Evolutionary conservation across 2,888 invertebrate genomes (phyloP).

Genomic region (Zygogramma bicolorata): DNA sequence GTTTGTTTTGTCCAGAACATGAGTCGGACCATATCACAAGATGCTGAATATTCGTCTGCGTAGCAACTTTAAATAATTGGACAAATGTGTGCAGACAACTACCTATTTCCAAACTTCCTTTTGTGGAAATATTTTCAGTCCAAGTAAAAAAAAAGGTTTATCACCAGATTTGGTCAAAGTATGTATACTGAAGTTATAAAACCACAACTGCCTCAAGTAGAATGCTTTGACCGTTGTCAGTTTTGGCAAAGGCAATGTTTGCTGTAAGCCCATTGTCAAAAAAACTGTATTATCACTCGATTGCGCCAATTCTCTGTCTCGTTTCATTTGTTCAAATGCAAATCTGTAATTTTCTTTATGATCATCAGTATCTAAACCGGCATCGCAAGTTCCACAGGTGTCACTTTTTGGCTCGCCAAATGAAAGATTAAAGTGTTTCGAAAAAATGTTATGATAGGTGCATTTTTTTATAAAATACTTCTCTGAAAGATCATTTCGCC

Average conservation of each 20-base stretch:
- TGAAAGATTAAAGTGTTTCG: background rate
- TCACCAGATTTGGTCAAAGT: background rate
- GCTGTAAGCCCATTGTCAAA: conserved; percentile 44
- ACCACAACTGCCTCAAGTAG: conserved; percentile 46
- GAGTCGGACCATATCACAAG: conserved; percentile 50
- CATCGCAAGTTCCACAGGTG: background rate
- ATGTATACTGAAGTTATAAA: conserved; percentile 44
- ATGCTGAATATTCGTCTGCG: background rate
- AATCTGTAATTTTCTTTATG: background rate
- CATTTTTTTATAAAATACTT: background rate
- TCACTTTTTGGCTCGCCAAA: background rate
- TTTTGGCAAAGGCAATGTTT: conserved; percentile 47
- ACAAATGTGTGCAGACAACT: background rate
- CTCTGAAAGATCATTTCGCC: background rate
- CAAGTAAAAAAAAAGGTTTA: conserved; percentile 42
- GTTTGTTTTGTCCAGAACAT: conserved; percentile 56
- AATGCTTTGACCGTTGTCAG: conserved; percentile 44
- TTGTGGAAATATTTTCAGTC: conserved; percentile 46
- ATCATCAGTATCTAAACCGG: background rate
- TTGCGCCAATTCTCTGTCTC: background rate
- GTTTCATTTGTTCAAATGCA: background rate
- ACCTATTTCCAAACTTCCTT: background rate
- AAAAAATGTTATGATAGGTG: background rate
- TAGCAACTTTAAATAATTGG: background rate
- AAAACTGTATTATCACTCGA: conserved; percentile 16